A percentile compares a stretch with the other conserved stretches of the same genome.
Conservation (phyloP, 1,140 invertebrate genomes). For the Gonatopus flavifemur region DNA sequence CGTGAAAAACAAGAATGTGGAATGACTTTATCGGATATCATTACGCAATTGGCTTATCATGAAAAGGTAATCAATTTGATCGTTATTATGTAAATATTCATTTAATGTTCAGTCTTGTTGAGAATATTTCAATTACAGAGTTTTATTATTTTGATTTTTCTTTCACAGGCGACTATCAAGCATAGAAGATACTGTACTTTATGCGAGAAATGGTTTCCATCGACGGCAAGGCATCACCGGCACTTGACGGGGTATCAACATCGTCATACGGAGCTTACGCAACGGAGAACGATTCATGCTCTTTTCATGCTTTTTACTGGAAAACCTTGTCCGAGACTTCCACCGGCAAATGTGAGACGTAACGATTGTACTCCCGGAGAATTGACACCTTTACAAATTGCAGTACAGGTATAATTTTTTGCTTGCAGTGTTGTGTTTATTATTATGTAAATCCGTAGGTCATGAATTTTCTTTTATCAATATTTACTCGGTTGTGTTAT, state of each 20-base stretch:
- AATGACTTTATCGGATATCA: conserved; percentile 47
- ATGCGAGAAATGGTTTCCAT: conserved; percentile 55
- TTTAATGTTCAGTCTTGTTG: too few species aligned
- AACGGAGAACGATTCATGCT: conserved; percentile 54
- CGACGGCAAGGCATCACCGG: conserved; percentile 43
- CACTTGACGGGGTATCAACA: conserved; percentile 55
- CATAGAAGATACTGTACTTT: conserved; percentile 52
- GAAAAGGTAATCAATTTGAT: conserved; percentile 44
- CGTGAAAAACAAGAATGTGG: conserved; percentile 32
- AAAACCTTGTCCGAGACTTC: conserved; percentile 49
- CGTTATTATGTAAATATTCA: not conserved
- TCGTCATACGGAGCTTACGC: conserved; percentile 51
- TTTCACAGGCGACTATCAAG: conserved; percentile 48
- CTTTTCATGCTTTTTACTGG: conserved; percentile 56
- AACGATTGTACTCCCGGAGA: conserved; percentile 50
- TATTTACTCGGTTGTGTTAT: conserved; percentile 1
- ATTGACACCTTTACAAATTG: conserved; percentile 55
- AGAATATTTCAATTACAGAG: not conserved
- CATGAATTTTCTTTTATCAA: not conserved
- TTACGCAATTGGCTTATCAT: conserved; percentile 50
- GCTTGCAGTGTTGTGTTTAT: not conserved
- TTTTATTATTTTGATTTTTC: conserved; percentile 9
- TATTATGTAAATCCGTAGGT: not conserved
- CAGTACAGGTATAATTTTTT: conserved; percentile 48
- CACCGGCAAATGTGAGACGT: conserved; percentile 43